Percentiles rank a stretch among this genome's conserved stretches.
phyloP scores from a whole-genome alignment of 2,888 invertebrate genomes.

The Tenodera sinensis region DNA sequence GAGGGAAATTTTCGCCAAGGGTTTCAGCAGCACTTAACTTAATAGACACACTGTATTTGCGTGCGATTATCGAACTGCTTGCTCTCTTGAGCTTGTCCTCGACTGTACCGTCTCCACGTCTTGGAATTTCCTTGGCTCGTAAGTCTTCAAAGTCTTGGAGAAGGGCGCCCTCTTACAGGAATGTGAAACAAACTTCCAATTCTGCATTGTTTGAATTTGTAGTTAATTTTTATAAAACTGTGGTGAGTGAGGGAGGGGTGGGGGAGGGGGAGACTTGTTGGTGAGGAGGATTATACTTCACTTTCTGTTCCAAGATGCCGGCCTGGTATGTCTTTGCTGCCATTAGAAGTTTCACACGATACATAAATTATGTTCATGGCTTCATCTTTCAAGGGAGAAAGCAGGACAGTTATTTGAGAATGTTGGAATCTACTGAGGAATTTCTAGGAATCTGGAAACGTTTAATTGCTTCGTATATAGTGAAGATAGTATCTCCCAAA shows the following conservation, averaged over 20 bases:
- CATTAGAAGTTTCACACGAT: neutral
- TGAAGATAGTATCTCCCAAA: neutral
- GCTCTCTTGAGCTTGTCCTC: neutral
- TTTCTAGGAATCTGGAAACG: neutral
- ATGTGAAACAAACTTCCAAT: conserved; percentile 21
- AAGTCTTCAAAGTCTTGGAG: conserved; percentile 25
- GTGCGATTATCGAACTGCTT: neutral
- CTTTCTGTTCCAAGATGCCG: neutral
- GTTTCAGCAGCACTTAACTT: neutral
- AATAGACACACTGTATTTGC: neutral
- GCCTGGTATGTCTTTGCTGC: neutral
- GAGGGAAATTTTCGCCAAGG: too few relatives aligned
- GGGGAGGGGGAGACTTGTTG: neutral
- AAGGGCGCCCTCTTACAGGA: neutral
- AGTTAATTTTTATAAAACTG: conserved; percentile 6
- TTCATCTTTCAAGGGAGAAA: neutral
- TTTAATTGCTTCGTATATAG: neutral
- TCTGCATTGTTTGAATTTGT: conserved; percentile 27
- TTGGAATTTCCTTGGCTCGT: conserved; percentile 27
- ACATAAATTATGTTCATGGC: neutral
- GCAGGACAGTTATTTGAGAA: neutral
- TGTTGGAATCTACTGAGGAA: neutral
- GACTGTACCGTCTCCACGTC: conserved; percentile 19
- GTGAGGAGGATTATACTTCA: neutral
- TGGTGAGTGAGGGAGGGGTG: neutral